Base-by-base conservation (phyloP, 2,888 invertebrate species). In the Lagria hirta region DNA sequence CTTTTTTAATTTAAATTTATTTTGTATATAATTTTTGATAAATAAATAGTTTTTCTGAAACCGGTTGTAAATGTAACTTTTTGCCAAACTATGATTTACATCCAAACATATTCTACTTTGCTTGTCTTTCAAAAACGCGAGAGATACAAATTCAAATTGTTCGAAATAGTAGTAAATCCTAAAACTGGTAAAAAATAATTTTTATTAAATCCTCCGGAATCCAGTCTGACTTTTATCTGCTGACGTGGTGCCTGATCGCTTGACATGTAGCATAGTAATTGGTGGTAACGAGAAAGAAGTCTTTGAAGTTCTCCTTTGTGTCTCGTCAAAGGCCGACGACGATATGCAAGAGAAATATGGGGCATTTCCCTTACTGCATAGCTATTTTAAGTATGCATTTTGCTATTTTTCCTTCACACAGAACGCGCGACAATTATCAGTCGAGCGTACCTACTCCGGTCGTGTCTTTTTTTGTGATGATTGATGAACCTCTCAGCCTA, bases 231-330 rank as follows among this genome's bases (percentile, higher is more conserved):
- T 46, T 46, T 34, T 34, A 46, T 46, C 41, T 35, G 37, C 20
- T 43, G 37, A 42, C 36, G 29, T 49, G 35, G 40, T 41, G 44
- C 42, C 49, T 38, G 47, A 49, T 43, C 38, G 32, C 40, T 43
- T 40, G 46, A 47, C 49, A 40, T 46, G 46, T 38, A 43, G 49
- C 49, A 45, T 35, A 49, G 42, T 49, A 49, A 49, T 49, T 47
- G 49, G 46, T 49, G 46, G 47, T 47, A 49, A 49, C 47, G 49
- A 43, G 43, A 46, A 47, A 49, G 49, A 49, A 49, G 32, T 43
- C 49, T 49, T 49, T 49, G 49, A 49, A 47, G 49, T 46, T 38
- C 30, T 22, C 28, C 30, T 47, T 47, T 49, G 46, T 45, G 44
- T 45, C 27, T 29, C 21, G 6, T 42, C 46, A 49, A 49, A 45